Evolutionary conservation across 1,140 invertebrate species (phyloP).

Genomic region (Drosophila neocordata): DNA sequence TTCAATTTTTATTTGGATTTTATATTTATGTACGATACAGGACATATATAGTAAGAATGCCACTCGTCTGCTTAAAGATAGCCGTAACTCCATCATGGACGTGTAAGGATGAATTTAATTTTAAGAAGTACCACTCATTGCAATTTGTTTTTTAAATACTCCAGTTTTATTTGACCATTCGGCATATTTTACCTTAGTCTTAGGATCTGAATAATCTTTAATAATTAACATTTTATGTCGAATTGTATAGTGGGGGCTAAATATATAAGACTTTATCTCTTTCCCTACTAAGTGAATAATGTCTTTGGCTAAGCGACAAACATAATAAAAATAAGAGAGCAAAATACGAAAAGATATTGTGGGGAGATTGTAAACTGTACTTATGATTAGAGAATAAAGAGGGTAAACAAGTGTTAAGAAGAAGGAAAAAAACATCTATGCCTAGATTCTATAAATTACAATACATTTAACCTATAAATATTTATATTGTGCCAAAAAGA

Average conservation of each 20-base stretch:
- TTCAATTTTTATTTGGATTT: too few species aligned
- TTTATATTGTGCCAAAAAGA: conserved; percentile 11
- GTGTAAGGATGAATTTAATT: too few species aligned
- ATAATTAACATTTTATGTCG: background rate
- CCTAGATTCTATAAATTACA: conserved; percentile 1
- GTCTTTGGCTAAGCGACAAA: conserved; percentile 1
- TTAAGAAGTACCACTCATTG: background rate
- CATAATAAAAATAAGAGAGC: background rate
- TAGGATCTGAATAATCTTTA: background rate
- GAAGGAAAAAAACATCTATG: background rate
- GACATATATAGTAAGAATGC: too few species aligned
- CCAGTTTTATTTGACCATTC: too few species aligned
- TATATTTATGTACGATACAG: too few species aligned
- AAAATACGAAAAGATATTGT: background rate
- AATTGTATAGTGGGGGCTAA: background rate
- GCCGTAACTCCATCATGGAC: too few species aligned
- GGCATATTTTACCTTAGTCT: background rate
- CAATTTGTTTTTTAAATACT: background rate
- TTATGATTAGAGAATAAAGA: background rate
- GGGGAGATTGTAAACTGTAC: background rate
- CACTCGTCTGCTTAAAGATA: too few species aligned
- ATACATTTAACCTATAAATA: conserved; percentile 3
- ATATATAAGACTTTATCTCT: conserved; percentile 7
- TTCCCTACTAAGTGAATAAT: background rate
- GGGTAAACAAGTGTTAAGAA: background rate